Conservation (phyloP, 1,140 invertebrate species). For the Lepidurus arcticus region DNA sequence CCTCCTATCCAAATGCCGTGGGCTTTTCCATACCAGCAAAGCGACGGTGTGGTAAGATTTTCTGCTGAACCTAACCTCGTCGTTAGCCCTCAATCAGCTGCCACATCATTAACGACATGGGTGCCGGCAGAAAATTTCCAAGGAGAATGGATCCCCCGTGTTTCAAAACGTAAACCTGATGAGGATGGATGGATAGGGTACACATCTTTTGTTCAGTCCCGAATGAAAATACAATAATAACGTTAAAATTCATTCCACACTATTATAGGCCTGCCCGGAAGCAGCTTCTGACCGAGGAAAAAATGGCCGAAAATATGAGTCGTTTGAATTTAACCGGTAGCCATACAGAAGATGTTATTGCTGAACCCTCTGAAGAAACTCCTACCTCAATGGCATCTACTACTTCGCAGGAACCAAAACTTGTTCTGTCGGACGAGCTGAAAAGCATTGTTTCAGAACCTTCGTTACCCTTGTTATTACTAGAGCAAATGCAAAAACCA, state of each 20-base stretch:
- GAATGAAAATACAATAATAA: not conserved
- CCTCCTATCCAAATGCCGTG: not conserved
- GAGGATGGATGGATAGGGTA: not conserved
- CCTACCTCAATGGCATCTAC: not conserved
- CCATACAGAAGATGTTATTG: not conserved
- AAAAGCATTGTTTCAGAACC: not conserved
- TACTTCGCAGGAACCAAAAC: not conserved
- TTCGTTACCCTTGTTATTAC: not conserved
- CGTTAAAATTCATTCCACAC: not conserved
- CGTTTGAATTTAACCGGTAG: constrained; percentile 9
- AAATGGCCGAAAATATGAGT: constrained; percentile 24
- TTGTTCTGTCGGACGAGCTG: constrained; percentile 1
- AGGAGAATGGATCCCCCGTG: not conserved
- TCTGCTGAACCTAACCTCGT: not conserved
- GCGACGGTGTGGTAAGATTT: not conserved
- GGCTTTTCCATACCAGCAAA: not conserved
- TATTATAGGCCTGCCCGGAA: constrained; percentile 26
- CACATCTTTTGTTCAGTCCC: not conserved
- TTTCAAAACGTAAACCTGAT: constrained; percentile 10
- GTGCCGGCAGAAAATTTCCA: not conserved
- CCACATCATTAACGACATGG: not conserved
- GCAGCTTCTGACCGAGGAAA: constrained; percentile 26
- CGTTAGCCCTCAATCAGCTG: not conserved
- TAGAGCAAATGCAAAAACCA: not conserved
- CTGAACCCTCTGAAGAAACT: not conserved